Percentiles rank a stretch among this genome's conserved stretches.
phyloP scores from a whole-genome alignment of 2,797 vertebrate species.

The Protosalanx chinensis region DNA sequence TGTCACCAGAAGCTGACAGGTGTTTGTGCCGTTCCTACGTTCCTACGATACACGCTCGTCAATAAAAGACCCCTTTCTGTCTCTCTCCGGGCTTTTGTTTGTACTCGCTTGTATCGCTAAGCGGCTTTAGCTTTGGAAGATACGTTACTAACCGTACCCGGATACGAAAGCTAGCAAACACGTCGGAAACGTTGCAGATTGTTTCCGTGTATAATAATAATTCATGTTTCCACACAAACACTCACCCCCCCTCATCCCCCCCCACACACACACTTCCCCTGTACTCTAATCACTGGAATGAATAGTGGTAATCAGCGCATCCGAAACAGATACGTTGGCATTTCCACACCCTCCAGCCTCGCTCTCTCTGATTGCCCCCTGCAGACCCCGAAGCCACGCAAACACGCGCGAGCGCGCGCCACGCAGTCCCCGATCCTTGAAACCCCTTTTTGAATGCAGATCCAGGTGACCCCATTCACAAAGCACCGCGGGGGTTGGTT shows the following conservation, averaged over 20 bases:
- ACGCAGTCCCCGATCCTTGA: background rate
- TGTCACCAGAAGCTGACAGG: constrained; percentile 41
- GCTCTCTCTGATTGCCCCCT: background rate
- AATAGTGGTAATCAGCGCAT: too few relatives aligned
- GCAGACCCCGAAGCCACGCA: background rate
- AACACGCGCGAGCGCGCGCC: background rate
- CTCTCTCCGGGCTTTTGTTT: constrained; percentile 6
- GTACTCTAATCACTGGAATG: too few relatives aligned
- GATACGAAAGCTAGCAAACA: background rate
- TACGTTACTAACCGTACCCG: background rate
- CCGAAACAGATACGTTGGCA: background rate
- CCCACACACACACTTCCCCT: too few relatives aligned
- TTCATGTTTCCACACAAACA: too few relatives aligned
- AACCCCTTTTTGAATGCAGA: too few relatives aligned
- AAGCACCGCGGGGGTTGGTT: background rate
- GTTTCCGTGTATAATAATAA: background rate
- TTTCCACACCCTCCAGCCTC: background rate
- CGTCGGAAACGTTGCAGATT: background rate
- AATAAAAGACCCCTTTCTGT: background rate
- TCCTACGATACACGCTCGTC: constrained; percentile 8
- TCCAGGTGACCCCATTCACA: too few relatives aligned
- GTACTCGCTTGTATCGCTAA: constrained; percentile 29
- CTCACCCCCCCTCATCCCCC: too few relatives aligned
- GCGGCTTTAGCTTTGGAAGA: constrained; percentile 20
- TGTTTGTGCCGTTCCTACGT: constrained; percentile 34